Percentiles rank a stretch among this genome's conserved stretches.
Conservation (phyloP, 2,888 invertebrate species). For the Agrotis exclamationis region DNA sequence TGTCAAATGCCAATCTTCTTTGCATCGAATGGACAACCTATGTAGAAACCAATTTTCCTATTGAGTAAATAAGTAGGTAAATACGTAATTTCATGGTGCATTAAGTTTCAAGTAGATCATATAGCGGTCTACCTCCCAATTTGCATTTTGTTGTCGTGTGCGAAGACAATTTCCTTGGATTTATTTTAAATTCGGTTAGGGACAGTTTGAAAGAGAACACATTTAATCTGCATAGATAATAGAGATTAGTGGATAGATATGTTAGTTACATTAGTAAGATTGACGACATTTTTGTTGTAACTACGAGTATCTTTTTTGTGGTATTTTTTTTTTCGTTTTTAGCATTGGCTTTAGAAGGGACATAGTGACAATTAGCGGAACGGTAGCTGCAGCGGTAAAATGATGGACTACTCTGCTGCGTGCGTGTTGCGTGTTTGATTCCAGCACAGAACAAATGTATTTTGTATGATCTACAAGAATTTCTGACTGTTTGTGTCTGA, state of each 20-base stretch:
- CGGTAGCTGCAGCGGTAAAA: no score
- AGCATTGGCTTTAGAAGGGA: no score
- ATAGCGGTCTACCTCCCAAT: constrained; percentile 73
- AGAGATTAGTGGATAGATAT: constrained; percentile 56
- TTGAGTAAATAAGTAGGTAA: constrained; percentile 89
- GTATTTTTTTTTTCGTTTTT: no score
- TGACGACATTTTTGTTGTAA: not conserved
- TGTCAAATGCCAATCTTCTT: constrained; percentile 84
- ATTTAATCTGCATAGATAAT: constrained; percentile 67
- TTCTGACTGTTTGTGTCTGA: no score
- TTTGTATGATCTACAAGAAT: no score
- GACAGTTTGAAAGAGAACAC: constrained; percentile 60
- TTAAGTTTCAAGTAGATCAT: constrained; percentile 85
- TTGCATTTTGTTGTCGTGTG: constrained; percentile 73
- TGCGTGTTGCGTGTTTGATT: no score
- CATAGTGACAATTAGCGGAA: no score
- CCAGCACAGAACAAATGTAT: no score
- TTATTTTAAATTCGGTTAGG: constrained; percentile 63
- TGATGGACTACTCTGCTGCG: no score
- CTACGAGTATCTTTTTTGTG: not conserved
- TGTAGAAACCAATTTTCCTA: constrained; percentile 87
- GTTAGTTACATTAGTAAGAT: constrained; percentile 9
- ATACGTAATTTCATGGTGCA: constrained; percentile 88
- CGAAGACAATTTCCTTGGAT: constrained; percentile 63
- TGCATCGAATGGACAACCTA: constrained; percentile 82